Conservation (phyloP, 2,888 invertebrate genomes). For the Sphaeridia pumilis region DNA sequence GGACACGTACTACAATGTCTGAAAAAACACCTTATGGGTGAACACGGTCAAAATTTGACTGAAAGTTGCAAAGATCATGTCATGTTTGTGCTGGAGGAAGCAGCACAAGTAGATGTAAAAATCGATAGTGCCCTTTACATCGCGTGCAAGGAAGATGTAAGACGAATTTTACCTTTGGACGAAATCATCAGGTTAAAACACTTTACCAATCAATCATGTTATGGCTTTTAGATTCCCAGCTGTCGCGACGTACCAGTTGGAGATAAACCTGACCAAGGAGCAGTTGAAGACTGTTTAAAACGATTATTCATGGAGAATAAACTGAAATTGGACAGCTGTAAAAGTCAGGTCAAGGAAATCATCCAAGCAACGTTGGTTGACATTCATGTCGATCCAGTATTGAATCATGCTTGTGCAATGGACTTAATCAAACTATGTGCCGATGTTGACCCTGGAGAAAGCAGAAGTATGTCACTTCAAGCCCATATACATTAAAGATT, state of each 20-base stretch:
- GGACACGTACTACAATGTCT: constrained; percentile 30
- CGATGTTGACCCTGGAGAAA: constrained; percentile 72
- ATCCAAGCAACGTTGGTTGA: constrained; percentile 77
- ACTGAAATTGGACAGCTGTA: constrained; percentile 63
- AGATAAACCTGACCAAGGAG: constrained; percentile 48
- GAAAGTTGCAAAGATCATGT: constrained; percentile 66
- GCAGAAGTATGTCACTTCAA: constrained; percentile 67
- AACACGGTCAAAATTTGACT: constrained; percentile 18
- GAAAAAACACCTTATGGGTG: constrained; percentile 23
- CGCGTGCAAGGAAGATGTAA: constrained; percentile 58
- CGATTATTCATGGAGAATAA: constrained; percentile 60
- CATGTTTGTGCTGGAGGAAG: constrained; percentile 67
- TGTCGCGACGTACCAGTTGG: constrained; percentile 6
- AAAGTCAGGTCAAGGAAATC: constrained; percentile 71
- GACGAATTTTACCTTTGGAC: no score
- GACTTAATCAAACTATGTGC: constrained; percentile 55
- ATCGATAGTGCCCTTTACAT: constrained; percentile 75
- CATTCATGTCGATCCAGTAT: constrained; percentile 84
- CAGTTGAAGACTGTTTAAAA: constrained; percentile 85
- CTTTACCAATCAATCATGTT: no score
- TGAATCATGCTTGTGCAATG: constrained; percentile 67
- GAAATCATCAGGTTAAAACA: no score
- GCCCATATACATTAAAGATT: not conserved
- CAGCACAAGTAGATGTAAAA: constrained; percentile 72
- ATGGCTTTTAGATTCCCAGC: constrained; percentile 19